These are phyloP conservation scores for Ephydatia muelleri DNA, from an alignment of 37 sponge, comb jelly and placozoan genomes.

Conservation along the genomic window DNA sequence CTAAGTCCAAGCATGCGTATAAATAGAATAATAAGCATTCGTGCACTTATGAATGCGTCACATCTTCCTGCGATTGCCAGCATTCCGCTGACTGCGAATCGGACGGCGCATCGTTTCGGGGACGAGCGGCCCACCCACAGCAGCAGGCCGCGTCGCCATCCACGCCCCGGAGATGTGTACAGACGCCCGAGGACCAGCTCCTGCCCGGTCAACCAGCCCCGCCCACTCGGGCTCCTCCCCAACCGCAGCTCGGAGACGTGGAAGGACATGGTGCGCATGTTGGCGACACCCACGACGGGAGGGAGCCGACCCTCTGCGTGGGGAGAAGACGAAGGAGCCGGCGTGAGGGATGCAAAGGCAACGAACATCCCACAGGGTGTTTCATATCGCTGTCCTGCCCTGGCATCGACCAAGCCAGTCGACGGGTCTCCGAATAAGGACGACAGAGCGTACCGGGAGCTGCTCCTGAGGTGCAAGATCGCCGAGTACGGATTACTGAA, in stretches of 20 bases:
- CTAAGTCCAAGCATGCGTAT: no score
- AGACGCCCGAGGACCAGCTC: not conserved
- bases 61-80: constrained; percentile 2
- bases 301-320: not conserved
- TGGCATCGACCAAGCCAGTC: not conserved
- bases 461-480: constrained; percentile 14
- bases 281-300: not conserved
- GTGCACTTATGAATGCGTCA: not conserved
- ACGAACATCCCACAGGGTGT: not conserved
- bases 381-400: not conserved
- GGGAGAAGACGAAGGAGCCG: not conserved
- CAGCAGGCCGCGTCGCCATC: not conserved
- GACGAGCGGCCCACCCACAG: not conserved
- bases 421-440: not conserved
- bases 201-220: constrained; percentile 7
- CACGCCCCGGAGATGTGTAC: constrained; percentile 67
- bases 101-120: not conserved
- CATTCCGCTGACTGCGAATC: not conserved
- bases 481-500: constrained; percentile 10
- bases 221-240: constrained; percentile 61
- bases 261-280: constrained; percentile 13
- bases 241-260: constrained; percentile 33
- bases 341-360: not conserved
- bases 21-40: not conserved
- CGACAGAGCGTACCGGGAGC: constrained; percentile 33